These are phyloP conservation scores for Lithodes maja DNA, from an alignment of 2,888 invertebrate species.

Conservation along the genomic window DNA sequence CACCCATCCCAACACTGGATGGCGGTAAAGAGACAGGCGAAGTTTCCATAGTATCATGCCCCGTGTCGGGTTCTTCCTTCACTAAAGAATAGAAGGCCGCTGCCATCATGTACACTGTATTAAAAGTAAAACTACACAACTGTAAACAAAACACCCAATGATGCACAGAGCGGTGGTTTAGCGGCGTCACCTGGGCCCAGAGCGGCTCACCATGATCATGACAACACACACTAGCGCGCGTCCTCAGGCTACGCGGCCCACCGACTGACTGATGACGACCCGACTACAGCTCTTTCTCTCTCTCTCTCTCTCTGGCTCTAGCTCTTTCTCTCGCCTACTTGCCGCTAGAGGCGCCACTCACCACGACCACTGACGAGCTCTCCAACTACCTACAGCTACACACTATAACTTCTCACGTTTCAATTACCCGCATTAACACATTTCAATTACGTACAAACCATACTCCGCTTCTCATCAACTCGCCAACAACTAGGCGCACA, in stretches of 20 bases:
- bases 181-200: constrained; percentile 51
- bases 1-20: constrained; percentile 54
- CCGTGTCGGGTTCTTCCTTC: constrained; percentile 54
- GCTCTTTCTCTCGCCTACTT: too few species aligned
- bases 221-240: constrained; percentile 59
- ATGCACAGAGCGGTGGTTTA: constrained; percentile 39
- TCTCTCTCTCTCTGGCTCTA: too few species aligned
- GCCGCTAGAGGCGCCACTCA: constrained; percentile 57
- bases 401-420: neutral
- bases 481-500: too few species aligned
- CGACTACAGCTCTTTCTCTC: constrained; percentile 16
- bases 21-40: constrained; percentile 53
- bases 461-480: too few species aligned
- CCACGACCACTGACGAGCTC: constrained; percentile 38
- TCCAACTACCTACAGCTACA: neutral
- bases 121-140: neutral
- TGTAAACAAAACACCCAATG: constrained; percentile 10
- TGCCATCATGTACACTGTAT: constrained; percentile 26
- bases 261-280: constrained; percentile 61
- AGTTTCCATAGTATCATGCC: constrained; percentile 53
- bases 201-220: constrained; percentile 52
- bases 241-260: constrained; percentile 63
- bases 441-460: too few species aligned
- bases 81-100: constrained; percentile 55
- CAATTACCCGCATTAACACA: neutral